These are phyloP conservation scores for Stenotaenia linearis DNA, from an alignment of 2,888 invertebrate genomes.

Conservation along the genomic window DNA sequence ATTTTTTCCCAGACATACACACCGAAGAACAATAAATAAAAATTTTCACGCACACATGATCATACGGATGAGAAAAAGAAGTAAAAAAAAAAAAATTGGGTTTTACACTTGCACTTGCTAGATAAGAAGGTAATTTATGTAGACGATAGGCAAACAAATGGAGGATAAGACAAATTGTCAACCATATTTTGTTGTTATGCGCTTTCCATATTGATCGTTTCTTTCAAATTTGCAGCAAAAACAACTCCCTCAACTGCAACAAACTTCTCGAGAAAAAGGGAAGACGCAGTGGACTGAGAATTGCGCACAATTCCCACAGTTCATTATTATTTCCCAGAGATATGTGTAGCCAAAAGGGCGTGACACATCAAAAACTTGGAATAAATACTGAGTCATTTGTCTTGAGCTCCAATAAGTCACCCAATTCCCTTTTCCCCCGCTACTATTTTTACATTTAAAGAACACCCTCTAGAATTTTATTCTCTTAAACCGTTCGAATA, in stretches of 20 bases:
- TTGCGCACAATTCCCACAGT: constrained; percentile 19
- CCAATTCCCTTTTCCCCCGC: not conserved
- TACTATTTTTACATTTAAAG: not conserved
- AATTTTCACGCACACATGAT: constrained; percentile 13
- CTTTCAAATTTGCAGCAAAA: constrained; percentile 15
- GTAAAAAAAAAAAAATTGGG: not conserved
- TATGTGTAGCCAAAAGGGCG: constrained; percentile 15
- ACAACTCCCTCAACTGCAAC: constrained; percentile 11
- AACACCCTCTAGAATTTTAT: not conserved
- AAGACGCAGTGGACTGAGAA: constrained; percentile 11
- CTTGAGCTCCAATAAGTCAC: constrained; percentile 7
- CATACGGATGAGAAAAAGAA: not conserved
- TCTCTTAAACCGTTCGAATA: not conserved
- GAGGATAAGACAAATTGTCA: constrained; percentile 11
- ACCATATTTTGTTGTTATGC: constrained; percentile 19
- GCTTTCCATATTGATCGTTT: constrained; percentile 19
- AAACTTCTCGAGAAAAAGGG: not conserved
- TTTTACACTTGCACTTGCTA: not conserved
- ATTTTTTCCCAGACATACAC: not conserved
- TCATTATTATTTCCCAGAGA: constrained; percentile 19
- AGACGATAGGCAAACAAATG: constrained; percentile 15
- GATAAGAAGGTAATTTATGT: constrained; percentile 19
- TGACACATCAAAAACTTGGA: constrained; percentile 19
- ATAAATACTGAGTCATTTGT: constrained; percentile 7
- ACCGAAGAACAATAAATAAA: constrained; percentile 1